Evolutionary conservation across 2,113 vertebrate genomes (phyloP), one percentile per base, ranked within the genome.

Genomic region (Triplophysa siluroides): DNA sequence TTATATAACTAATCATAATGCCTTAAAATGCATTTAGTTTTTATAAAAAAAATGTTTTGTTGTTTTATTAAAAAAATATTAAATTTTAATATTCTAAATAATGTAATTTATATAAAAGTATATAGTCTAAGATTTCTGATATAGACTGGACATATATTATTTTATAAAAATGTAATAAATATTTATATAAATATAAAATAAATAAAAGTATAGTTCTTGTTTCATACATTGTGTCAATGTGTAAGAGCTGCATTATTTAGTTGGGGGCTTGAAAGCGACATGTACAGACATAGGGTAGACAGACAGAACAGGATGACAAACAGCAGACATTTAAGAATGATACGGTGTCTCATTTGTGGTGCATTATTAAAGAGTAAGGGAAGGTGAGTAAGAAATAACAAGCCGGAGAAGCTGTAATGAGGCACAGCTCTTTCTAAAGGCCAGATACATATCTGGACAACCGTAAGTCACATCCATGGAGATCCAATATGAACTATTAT

Each of bases 361-460:
- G 60, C 60, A 82, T 86, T 87, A 84, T 87, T 80, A 83, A 86
- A 83, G 78, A 70, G 52, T 7, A 19, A 14, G 73, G 63, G 26
- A 76, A 47, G 47, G 63, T 10, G 62, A 69, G 16, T 67, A 69
- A 73, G 64, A 66, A 24, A 68, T 76, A 81, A 87, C 64, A 77
- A 85, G 81, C 56, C 76, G 23, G 63, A 60, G 77, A 78, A 26
- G 71, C 67, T 45, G n/a, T 83, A 78, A 83, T 66, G 65, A 84
- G 60, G 80, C 58, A 1, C 8, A 62, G 84, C 45, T 65, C 73
- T 79, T 70, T 72, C 66, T 65, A 23, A 45, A 76, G 45, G 66
- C 80, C 67, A 77, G 43, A 75, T 66, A 13, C 33, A 26, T 66
- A 19, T 76, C 73, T 63, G 76, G 64, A 68, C 78, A 78, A 63